Evolutionary conservation across 2,797 vertebrate species (phyloP).

Genomic region (Eremophila alpestris): DNA sequence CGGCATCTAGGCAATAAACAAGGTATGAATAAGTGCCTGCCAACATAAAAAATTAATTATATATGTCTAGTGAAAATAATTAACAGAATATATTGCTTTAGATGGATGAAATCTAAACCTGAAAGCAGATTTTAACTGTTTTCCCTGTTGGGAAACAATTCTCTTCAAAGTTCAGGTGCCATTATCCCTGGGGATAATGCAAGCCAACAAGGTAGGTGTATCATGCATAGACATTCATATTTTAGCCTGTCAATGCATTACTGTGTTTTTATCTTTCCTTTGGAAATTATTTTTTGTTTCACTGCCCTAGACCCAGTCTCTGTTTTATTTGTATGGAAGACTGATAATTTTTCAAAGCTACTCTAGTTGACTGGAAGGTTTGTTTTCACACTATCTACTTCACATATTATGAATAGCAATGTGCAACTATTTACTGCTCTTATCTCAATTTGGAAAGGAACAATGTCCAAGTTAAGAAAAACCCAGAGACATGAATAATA

Average conservation of each 20-base stretch:
- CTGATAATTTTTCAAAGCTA: background rate
- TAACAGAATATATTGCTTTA: background rate
- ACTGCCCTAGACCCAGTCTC: background rate
- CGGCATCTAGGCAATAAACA: background rate
- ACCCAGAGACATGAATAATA: background rate
- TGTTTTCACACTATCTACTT: background rate
- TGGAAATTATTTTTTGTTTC: background rate
- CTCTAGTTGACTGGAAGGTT: background rate
- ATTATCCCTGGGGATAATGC: background rate
- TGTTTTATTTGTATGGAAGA: background rate
- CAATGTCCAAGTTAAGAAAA: background rate
- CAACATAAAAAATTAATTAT: background rate
- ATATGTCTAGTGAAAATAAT: background rate
- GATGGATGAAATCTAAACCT: background rate
- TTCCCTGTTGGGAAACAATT: background rate
- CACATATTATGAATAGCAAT: background rate
- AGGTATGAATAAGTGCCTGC: background rate
- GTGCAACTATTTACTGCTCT: background rate
- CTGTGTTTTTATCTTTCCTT: background rate
- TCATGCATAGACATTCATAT: background rate
- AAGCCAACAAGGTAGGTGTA: background rate
- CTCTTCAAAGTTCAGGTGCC: background rate
- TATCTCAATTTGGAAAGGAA: background rate
- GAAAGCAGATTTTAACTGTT: background rate
- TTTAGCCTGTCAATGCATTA: background rate